Conservation (phyloP, 2,888 invertebrate genomes). For the Xylophagus ater region DNA sequence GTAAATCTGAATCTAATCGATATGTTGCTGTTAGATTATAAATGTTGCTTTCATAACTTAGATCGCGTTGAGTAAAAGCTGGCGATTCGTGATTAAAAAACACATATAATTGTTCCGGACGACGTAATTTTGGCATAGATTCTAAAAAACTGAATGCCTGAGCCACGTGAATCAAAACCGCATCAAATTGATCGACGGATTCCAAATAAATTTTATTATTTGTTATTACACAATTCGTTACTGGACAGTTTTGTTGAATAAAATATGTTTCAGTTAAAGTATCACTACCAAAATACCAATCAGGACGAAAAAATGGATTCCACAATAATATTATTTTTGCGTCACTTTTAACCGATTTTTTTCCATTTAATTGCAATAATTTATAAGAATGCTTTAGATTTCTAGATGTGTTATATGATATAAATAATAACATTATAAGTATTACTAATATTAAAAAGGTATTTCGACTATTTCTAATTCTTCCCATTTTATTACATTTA, state of each 20-base stretch:
- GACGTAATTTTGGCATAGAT: slow-evolving; percentile 35
- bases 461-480: not conserved
- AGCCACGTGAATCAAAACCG: slow-evolving; percentile 43
- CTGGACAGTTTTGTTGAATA: slow-evolving; percentile 29
- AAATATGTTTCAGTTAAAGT: not conserved
- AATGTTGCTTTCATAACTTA: slow-evolving; percentile 34
- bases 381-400: no score
- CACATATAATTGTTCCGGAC: slow-evolving; percentile 40
- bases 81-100: slow-evolving; percentile 42
- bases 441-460: not conserved
- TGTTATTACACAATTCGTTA: slow-evolving; percentile 40
- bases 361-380: no score
- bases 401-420: not conserved
- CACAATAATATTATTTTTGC: slow-evolving; percentile 29
- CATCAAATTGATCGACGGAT: slow-evolving; percentile 39
- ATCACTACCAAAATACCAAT: slow-evolving; percentile 24
- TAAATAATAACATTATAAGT: not conserved
- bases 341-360: slow-evolving; percentile 3
- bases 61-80: slow-evolving; percentile 32
- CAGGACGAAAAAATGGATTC: slow-evolving; percentile 30
- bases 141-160: slow-evolving; percentile 29
- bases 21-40: slow-evolving; percentile 50
- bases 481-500: not conserved
- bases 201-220: slow-evolving; percentile 30
- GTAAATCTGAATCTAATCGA: slow-evolving; percentile 42